A percentile compares a stretch with the other conserved stretches of the same genome.
Evolutionary conservation across 2,113 vertebrate genomes (phyloP).

Genomic region (Phasianus colchicus): DNA sequence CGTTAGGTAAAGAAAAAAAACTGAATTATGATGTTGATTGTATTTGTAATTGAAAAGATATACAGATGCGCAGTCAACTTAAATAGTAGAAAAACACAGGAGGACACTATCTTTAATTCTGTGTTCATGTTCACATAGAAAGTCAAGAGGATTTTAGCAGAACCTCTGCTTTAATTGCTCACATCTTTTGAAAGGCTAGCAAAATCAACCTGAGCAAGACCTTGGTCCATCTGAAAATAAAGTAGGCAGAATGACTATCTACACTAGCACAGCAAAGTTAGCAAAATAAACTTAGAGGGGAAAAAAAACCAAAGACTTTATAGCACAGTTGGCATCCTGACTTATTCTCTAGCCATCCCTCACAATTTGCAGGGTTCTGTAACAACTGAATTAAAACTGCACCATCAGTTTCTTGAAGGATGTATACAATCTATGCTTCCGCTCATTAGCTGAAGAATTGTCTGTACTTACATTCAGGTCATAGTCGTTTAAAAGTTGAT

Average conservation of each 20-base stretch:
- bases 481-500: background rate
- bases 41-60: background rate
- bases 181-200: background rate
- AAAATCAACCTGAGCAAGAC: background rate
- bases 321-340: background rate
- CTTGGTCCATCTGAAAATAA: background rate
- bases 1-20: background rate
- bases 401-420: background rate
- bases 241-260: background rate
- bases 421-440: background rate
- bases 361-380: background rate
- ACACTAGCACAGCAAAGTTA: background rate
- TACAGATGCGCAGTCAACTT: background rate
- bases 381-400: background rate
- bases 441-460: background rate
- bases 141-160: background rate
- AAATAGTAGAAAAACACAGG: background rate
- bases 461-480: background rate
- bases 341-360: background rate
- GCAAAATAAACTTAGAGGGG: background rate
- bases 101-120: background rate
- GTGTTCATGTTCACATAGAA: background rate
- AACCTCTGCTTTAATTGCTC: background rate
- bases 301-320: background rate
- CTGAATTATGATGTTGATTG: background rate